Conservation (phyloP, 1,140 invertebrate genomes). For the Pteromalus puparum region DNA sequence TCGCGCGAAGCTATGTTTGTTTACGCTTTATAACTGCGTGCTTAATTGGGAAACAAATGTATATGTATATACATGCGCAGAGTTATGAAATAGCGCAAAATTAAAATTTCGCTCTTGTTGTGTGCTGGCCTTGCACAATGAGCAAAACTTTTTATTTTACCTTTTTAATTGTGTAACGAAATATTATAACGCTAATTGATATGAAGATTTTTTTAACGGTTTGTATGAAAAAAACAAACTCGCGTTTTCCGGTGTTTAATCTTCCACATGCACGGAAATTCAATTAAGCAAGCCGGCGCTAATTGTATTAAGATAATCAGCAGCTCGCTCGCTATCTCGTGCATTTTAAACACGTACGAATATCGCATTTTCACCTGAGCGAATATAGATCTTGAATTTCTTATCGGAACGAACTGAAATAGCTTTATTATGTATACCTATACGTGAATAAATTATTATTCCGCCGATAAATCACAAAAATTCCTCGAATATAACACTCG, state of each 20-base stretch:
- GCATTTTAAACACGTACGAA: too few species aligned
- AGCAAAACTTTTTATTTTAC: neutral
- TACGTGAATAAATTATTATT: too few species aligned
- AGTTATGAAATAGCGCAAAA: slow-evolving; percentile 4
- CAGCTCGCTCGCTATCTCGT: neutral
- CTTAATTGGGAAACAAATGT: neutral
- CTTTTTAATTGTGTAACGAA: neutral
- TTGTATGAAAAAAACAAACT: neutral
- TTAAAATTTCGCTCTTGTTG: neutral
- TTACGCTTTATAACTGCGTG: neutral
- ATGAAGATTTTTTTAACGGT: too few species aligned
- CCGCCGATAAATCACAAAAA: neutral
- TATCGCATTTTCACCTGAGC: too few species aligned
- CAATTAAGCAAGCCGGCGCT: neutral
- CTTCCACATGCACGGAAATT: neutral
- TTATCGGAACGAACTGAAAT: neutral
- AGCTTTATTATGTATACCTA: neutral
- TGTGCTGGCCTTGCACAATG: neutral
- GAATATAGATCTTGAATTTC: neutral
- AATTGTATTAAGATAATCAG: slow-evolving; percentile 18
- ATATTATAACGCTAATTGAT: too few species aligned
- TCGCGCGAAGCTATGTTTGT: neutral
- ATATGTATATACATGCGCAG: too few species aligned
- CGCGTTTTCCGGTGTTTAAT: neutral
- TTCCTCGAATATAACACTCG: neutral